phyloP scores from a whole-genome alignment of 2,797 vertebrate genomes.

The Rhadinocentrus ornatus region DNA sequence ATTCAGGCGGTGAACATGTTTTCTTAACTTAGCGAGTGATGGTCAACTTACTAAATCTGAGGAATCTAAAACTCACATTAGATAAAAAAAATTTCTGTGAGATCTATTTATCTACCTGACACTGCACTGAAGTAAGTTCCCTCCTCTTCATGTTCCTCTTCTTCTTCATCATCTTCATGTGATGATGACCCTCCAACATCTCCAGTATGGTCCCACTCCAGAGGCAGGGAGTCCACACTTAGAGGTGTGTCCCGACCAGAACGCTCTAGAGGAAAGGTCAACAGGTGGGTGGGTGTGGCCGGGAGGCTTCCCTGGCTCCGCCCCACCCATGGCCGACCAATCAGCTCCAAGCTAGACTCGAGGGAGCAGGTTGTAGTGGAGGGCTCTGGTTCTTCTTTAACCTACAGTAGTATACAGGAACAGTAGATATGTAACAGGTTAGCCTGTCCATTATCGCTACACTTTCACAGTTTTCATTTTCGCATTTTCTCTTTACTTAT shows the following conservation, averaged over 20 bases:
- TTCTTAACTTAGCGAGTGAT: slow-evolving; percentile 85
- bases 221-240: slow-evolving; percentile 94
- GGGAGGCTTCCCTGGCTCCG: slow-evolving; percentile 62
- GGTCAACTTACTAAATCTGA: slow-evolving; percentile 84
- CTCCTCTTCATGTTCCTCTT: slow-evolving; percentile 71
- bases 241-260: slow-evolving; percentile 93
- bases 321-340: slow-evolving; percentile 70
- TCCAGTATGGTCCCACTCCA: slow-evolving; percentile 98
- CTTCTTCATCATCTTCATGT: slow-evolving; percentile 87
- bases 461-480: too few relatives aligned
- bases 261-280: slow-evolving; percentile 83
- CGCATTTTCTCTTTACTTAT: too few relatives aligned
- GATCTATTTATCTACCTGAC: slow-evolving; percentile 84
- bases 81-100: slow-evolving; percentile 3
- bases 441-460: too few relatives aligned
- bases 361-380: slow-evolving; percentile 80
- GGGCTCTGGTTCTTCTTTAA: slow-evolving; percentile 84
- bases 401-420: slow-evolving; percentile 12
- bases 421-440: not conserved
- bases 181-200: slow-evolving; percentile 94
- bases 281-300: slow-evolving; percentile 85
- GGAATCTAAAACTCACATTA: slow-evolving; percentile 53
- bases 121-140: slow-evolving; percentile 87
- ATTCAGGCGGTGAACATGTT: slow-evolving; percentile 39
- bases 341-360: slow-evolving; percentile 84